A percentile compares a stretch with the other conserved stretches of the same genome.
Conservation (phyloP, 2,113 vertebrate genomes). For the Xerus inauris region DNA sequence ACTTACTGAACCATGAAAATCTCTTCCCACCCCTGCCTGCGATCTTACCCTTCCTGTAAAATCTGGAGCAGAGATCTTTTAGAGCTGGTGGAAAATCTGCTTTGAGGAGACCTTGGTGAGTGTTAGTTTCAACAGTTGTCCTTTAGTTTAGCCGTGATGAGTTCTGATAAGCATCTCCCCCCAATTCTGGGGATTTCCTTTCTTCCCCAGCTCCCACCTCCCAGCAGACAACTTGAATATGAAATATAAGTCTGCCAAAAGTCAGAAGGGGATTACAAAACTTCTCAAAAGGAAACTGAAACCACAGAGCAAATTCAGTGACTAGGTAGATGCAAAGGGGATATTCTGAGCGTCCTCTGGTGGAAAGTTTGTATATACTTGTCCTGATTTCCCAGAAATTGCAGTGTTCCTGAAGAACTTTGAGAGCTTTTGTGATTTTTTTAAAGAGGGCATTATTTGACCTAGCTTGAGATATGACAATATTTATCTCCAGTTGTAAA, state of each 20-base stretch:
- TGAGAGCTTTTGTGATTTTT: background rate
- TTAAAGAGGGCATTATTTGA: background rate
- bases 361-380: background rate
- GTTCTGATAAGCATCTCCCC: background rate
- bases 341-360: fast-evolving
- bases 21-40: background rate
- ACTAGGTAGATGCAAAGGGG: fast-evolving
- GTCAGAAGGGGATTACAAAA: fast-evolving
- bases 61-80: background rate
- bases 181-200: background rate
- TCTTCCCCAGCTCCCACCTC: fast-evolving
- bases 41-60: slow-evolving; percentile 49
- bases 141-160: background rate
- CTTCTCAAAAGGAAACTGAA: background rate
- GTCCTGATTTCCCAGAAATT: background rate
- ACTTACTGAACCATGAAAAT: background rate
- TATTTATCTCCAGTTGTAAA: background rate
- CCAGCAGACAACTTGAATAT: background rate
- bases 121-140: background rate
- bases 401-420: background rate
- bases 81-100: background rate
- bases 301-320: background rate
- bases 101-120: background rate
- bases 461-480: background rate
- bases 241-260: background rate